Base-by-base conservation (phyloP, 1,140 invertebrate species). In the Calephelis virginiensis region DNA sequence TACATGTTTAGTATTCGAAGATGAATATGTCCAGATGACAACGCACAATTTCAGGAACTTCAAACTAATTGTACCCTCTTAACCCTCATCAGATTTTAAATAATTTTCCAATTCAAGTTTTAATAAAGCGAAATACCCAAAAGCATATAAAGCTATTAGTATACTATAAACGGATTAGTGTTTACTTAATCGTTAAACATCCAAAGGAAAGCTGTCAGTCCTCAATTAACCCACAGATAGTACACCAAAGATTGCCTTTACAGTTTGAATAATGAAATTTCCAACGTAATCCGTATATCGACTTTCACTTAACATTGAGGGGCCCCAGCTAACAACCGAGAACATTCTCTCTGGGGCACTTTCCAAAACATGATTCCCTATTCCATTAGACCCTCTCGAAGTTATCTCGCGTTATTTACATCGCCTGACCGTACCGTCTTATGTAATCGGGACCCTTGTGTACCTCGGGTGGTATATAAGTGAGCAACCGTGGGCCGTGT, bases 381-480 rank as follows among this genome's bases (percentile, higher is more conserved):
- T 90, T 89, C 87, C 87, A 90, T 90, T 90, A 90, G 85, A 82
- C 84, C 84, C 85, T 87, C 84, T 84, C 82, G 77, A 88, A 88
- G 83, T 90, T 88, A 88, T 88, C 85, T 88, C 84, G 87, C 87
- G 84, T 83, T 88, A 90, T 90, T 88, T 90, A 88, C 87, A 87
- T 86, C 85, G 86, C 83, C 87, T 90, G 87, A 90, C 87, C 85
- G 86, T 85, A 81, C 71, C 83, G 81, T 84, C 85, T 89, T 89
- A 89, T 89, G 76, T 89, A 87, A 68, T 59, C 76, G 50, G 50
- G 76, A 75, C 81, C 83, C 81, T 77, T 87, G 84, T 87, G 81
- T 86, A 76, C 40, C 28, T 78, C 64, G 73, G 69, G 67, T 68
- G 71, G 77, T 81, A 86, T 76, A 87, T 86, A 90, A 85, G 79